These are phyloP conservation scores for Dermochelys coriacea DNA, from an alignment of 2,797 vertebrate species.

Conservation along the genomic window DNA sequence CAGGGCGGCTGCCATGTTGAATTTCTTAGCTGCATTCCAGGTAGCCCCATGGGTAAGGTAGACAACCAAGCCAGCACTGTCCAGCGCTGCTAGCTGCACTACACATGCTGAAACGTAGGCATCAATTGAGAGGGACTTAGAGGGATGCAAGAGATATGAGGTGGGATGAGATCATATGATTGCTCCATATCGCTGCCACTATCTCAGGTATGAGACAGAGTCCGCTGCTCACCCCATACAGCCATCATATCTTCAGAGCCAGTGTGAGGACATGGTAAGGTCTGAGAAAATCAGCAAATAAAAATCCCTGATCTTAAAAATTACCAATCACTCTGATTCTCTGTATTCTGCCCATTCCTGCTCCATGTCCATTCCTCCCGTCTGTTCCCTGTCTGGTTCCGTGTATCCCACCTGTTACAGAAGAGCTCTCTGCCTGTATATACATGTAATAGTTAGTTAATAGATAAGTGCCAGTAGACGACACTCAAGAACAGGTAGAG, in stretches of 20 bases:
- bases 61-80: background rate
- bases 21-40: background rate
- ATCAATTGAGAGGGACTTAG: background rate
- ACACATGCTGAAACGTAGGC: too few relatives aligned
- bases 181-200: background rate
- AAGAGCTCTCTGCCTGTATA: background rate
- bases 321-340: background rate
- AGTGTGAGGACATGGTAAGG: too few relatives aligned
- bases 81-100: background rate
- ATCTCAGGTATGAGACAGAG: background rate
- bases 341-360: background rate
- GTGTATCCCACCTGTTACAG: fast-evolving
- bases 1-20: too few relatives aligned
- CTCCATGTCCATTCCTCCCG: background rate
- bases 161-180: background rate
- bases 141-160: background rate
- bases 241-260: background rate
- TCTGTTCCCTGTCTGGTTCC: background rate
- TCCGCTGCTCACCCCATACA: background rate
- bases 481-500: background rate
- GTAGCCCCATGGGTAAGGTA: background rate
- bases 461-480: background rate
- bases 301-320: background rate
- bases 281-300: background rate
- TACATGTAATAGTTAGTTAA: background rate